Conservation (phyloP, 53 echinoderm and acorn worm genomes). For the Crossaster papposus region DNA sequence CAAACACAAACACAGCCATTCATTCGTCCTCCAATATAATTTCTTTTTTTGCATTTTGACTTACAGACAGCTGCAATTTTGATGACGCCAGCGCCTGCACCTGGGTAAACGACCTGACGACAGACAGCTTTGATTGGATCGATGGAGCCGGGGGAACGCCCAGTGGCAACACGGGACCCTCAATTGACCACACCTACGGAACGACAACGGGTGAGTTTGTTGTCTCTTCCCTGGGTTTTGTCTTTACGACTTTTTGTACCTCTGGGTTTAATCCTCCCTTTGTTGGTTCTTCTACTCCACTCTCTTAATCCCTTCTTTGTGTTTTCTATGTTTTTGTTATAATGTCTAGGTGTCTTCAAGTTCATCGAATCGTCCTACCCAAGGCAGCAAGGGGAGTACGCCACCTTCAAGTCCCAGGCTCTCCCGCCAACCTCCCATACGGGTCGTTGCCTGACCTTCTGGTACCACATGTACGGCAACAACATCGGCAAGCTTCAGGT, state of each 20-base stretch:
- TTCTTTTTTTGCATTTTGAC: background rate
- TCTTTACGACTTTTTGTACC: too few species aligned
- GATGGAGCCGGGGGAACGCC: constrained; percentile 69
- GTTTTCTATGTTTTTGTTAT: background rate
- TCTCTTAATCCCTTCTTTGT: background rate
- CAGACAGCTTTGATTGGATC: constrained; percentile 71
- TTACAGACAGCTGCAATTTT: constrained; percentile 49
- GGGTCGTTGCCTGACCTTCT: constrained; percentile 70
- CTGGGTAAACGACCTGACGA: constrained; percentile 38
- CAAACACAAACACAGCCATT: too few species aligned
- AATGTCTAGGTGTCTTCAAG: constrained; percentile 76
- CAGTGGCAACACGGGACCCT: constrained; percentile 69
- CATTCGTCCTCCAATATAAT: too few species aligned
- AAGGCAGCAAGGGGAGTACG: constrained; percentile 24
- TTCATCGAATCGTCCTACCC: constrained; percentile 67
- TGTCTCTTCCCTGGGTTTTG: background rate
- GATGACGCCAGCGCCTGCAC: constrained; percentile 39
- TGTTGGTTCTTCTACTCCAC: too few species aligned
- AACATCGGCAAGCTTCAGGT: constrained; percentile 56
- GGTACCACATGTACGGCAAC: constrained; percentile 80
- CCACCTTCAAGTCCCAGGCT: constrained; percentile 49
- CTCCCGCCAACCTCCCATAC: constrained; percentile 43
- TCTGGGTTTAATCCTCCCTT: too few species aligned
- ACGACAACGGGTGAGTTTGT: constrained; percentile 62
- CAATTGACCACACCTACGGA: constrained; percentile 74